Conservation (phyloP, 2,113 vertebrate genomes). For the Myrmecobius fasciatus region DNA sequence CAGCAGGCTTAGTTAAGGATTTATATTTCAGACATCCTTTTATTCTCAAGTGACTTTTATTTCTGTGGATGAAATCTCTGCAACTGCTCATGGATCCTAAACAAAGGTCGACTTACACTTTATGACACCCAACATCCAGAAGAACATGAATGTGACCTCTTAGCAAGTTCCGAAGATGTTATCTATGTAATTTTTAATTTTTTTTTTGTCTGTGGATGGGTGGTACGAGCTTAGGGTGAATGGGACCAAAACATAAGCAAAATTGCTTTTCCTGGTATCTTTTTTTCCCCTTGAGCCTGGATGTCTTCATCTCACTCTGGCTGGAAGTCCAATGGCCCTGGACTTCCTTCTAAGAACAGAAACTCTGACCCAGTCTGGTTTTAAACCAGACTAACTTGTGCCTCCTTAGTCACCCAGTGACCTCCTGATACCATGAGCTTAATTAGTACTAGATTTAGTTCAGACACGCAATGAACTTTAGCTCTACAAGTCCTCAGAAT, state of each 20-base stretch:
- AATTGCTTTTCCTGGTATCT: background rate
- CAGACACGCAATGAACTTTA: background rate
- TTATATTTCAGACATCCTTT: fast-evolving
- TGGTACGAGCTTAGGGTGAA: background rate
- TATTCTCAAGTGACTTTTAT: background rate
- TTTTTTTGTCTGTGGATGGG: slow-evolving; percentile 30
- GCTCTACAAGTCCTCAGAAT: background rate
- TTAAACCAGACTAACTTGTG: background rate
- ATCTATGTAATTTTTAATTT: background rate
- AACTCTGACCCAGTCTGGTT: background rate
- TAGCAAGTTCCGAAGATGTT: background rate
- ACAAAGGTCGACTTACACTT: background rate
- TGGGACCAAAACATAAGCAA: background rate
- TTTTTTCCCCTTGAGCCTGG: background rate
- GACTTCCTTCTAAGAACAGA: no score
- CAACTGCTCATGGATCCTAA: no score
- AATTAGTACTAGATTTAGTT: background rate
- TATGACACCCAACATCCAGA: background rate
- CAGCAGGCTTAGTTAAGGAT: fast-evolving
- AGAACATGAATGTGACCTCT: background rate
- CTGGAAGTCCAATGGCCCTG: background rate
- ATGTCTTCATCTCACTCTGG: background rate
- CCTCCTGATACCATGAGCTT: no score
- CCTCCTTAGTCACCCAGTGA: background rate
- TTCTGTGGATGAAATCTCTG: background rate